Percentiles rank a stretch among this genome's conserved stretches.
Conservation (phyloP, 2,888 invertebrate species). For the Crepidodera aurea region DNA sequence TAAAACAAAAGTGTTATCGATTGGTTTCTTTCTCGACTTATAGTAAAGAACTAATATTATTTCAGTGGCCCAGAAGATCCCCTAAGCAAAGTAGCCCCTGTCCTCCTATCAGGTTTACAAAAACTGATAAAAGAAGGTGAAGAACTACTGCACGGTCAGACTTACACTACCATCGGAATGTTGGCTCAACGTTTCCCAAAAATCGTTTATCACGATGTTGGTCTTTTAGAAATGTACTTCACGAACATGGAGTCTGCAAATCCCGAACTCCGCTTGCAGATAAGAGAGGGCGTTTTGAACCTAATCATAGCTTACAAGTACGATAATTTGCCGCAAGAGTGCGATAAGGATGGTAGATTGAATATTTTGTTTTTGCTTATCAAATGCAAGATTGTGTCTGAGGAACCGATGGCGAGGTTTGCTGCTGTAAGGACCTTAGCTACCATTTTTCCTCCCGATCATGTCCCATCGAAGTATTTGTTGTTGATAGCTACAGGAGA, state of each 20-base stretch:
- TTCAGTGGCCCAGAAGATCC: constrained; percentile 69
- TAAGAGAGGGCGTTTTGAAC: constrained; percentile 58
- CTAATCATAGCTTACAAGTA: constrained; percentile 57
- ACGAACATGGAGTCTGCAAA: constrained; percentile 62
- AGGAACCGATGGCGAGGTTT: constrained; percentile 81
- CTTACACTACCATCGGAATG: constrained; percentile 78
- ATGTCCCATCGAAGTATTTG: constrained; percentile 83
- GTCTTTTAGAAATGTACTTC: constrained; percentile 65
- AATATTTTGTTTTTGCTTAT: constrained; percentile 66
- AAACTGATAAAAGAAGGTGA: constrained; percentile 75
- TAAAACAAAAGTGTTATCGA: no score
- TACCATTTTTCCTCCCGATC: constrained; percentile 81
- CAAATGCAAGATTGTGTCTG: constrained; percentile 77
- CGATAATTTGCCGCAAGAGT: constrained; percentile 54
- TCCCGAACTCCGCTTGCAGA: constrained; percentile 56
- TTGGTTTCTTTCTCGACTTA: no score
- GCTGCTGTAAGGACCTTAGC: constrained; percentile 84
- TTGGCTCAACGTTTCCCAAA: constrained; percentile 69
- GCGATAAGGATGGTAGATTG: constrained; percentile 56
- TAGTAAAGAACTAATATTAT: not conserved
- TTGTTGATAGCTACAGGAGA: constrained; percentile 86
- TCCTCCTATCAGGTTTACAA: constrained; percentile 76
- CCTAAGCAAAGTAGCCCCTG: constrained; percentile 72
- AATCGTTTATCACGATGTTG: constrained; percentile 74
- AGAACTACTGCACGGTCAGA: constrained; percentile 70